Evolutionary conservation across 2,797 vertebrate species (phyloP), one percentile per base, ranked within the genome.

Genomic region (Urosaurus nigricauda): DNA sequence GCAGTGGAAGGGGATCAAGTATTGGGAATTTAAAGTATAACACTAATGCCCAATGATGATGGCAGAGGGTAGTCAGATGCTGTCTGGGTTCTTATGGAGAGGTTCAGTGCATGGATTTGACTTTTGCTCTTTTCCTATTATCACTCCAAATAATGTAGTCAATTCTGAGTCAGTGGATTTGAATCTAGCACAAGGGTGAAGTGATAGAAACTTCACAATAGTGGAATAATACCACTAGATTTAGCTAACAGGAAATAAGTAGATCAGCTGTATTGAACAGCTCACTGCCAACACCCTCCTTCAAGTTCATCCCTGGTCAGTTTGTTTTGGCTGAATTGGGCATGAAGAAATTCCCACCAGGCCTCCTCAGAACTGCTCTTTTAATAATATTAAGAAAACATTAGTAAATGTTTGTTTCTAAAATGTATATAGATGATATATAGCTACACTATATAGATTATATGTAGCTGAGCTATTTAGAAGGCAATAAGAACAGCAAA

Each of bases 351-450:
- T 79, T 32, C 12, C 47, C 43, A 53, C 24, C 26, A 79, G 47
- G 12, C 47, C 4, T 13, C 16, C 47, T 51, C 24, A 79, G 26
- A 5, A 79, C n/a, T 79, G 12, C 26, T 79, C 77, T 53, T 40
- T 47, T 53, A 19, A 77, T 79, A 56, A 13, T 73, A 2, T 53
- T 58, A 47, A 53, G 16, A n/a, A 70, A 85, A 82, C 58, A 43
- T 56, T 82, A 24, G 88, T 87, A 5, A 71, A n/a, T 0, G 40
- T 91, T 37, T 79, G 70, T 29, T 14, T 90, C 70, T 53, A 60
- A 43, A 1, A 3, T 58, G 40, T 29, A 58, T 24, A 9, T 90
- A 71, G 43, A 63, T 60, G 0, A n/a, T n/a, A n/a, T n/a, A n/a
- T n/a, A n/a, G n/a, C n/a, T n/a, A n/a, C n/a, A n/a, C n/a, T n/a